These are phyloP conservation scores for Cladorhizidae sp. DNA, from an alignment of 37 sponge, comb jelly and placozoan genomes.

Conservation along the genomic window DNA sequence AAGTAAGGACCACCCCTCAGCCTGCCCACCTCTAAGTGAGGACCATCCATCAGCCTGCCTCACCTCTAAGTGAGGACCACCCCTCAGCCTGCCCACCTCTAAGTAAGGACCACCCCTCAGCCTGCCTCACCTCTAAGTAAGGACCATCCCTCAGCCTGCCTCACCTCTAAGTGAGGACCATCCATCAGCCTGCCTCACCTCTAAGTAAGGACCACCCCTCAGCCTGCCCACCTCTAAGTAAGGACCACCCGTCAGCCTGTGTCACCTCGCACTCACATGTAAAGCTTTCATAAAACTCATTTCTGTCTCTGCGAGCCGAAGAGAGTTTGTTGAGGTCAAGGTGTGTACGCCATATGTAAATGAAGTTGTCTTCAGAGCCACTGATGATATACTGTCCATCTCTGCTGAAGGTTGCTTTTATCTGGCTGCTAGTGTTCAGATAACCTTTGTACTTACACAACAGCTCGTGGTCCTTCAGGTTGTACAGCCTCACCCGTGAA, in stretches of 20 bases:
- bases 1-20: no score
- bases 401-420: constrained; percentile 82
- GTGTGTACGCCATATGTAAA: constrained; percentile 91
- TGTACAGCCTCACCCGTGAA: constrained; percentile 91
- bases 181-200: no score
- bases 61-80: no score
- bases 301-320: constrained; percentile 84
- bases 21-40: no score
- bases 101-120: no score
- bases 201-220: no score
- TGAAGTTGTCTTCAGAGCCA: constrained; percentile 90
- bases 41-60: no score
- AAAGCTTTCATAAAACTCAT: constrained; percentile 89
- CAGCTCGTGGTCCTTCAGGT: constrained; percentile 85
- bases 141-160: no score
- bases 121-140: no score
- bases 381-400: constrained; percentile 87
- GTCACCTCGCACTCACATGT: constrained; percentile 73
- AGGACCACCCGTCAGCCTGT: background rate
- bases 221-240: no score
- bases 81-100: no score
- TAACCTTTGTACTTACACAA: constrained; percentile 94
- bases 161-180: no score
- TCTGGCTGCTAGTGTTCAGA: constrained; percentile 91
- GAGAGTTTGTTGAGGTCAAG: constrained; percentile 74